phyloP scores from a whole-genome alignment of 2,113 vertebrate species.

The Epinephelus fuscoguttatus region DNA sequence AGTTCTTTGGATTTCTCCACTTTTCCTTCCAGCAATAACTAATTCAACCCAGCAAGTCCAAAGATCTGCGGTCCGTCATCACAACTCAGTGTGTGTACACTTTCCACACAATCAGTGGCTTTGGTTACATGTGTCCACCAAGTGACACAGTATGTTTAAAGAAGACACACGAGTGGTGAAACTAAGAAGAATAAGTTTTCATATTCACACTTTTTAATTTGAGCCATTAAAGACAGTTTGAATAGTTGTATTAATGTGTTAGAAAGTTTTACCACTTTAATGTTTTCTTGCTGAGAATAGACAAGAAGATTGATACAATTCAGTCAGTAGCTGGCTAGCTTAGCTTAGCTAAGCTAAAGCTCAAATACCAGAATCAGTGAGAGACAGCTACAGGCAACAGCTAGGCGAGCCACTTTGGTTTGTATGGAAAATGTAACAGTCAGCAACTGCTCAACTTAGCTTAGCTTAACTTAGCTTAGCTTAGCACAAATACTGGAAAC shows the following conservation, averaged over 20 bases:
- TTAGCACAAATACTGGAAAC: not conserved
- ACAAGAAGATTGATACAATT: not conserved
- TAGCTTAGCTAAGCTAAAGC: no score
- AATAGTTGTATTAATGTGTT: not conserved
- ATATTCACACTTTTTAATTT: not conserved
- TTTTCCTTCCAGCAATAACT: constrained; percentile 49
- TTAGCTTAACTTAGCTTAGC: not conserved
- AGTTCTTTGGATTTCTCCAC: constrained; percentile 35
- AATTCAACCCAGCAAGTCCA: constrained; percentile 34
- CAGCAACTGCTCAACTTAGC: not conserved
- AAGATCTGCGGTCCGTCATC: constrained; percentile 22
- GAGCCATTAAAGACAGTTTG: not conserved
- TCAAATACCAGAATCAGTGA: no score
- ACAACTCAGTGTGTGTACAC: not conserved
- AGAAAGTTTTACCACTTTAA: not conserved
- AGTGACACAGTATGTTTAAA: constrained; percentile 11
- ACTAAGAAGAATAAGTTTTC: not conserved
- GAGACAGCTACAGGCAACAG: no score
- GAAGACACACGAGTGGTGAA: constrained; percentile 8
- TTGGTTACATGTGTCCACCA: constrained; percentile 18
- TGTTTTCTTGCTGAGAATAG: not conserved
- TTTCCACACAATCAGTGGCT: constrained; percentile 1
- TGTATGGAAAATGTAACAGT: no score
- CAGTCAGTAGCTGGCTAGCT: not conserved
- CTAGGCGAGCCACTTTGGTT: no score